Evolutionary conservation across 1,140 invertebrate genomes (phyloP), one percentile per base, ranked within the genome.

Genomic region (Drosophila littoralis): DNA sequence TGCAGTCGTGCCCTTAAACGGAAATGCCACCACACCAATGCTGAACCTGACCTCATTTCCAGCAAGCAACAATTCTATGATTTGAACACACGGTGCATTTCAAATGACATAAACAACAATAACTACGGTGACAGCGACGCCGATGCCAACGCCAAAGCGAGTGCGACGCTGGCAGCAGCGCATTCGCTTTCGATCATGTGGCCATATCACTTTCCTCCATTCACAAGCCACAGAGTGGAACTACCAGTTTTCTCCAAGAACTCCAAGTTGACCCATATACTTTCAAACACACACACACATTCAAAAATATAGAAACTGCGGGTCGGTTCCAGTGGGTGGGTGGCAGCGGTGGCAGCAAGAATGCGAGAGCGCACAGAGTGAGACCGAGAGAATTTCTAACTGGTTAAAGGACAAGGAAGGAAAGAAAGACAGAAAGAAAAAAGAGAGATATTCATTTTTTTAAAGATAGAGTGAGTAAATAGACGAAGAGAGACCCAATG

Each of bases 101-200:
- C 52, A 54, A 71, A 75, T 75, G 72, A 70, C 72, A 70, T 75
- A 74, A 74, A 74, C 72, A 45, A 42, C 42, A 43, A 63, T 17
- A 43, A 32, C 52, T 12, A 32, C 36, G 15, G 15, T 33, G 38
- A 45, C 17, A 38, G 17, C 6, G 55, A 66, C 32, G 45, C 13
- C 10, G 55, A 60, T 35, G 55, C 15, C 7, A 17, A 45, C n/a
- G 36, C 8, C 9, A 22, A 52, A 6, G 4, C 38, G 38, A 42
- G 36, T 9, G 10, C 33, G 33, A 13, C 13, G 46, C 2, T 36
- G 10, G 33, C 36, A 60, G 17, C 36, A 71, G 65, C 75, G 79
- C 80, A 89, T 89, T 89, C 86, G 86, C 88, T 90, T 90, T 90
- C 86, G 80, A 90, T 83, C 79, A 85, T 81, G 75, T 77, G 72